A percentile compares a stretch with the other conserved stretches of the same genome.
Conservation (phyloP, 2,113 vertebrate genomes). For the Oriolus oriolus region DNA sequence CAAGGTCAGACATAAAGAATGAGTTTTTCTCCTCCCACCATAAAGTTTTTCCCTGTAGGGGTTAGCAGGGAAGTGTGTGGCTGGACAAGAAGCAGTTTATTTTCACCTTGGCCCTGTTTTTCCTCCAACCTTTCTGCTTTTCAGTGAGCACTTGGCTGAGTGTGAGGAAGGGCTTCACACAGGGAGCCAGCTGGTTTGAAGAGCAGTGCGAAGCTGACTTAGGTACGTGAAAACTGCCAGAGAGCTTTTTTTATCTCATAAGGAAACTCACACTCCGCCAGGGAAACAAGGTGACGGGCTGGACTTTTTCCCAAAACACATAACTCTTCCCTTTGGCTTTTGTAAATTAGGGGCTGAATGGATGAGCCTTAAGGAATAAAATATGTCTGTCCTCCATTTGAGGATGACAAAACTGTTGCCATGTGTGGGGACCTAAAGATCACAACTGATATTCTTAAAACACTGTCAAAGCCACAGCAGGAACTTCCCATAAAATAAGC, state of each 20-base stretch:
- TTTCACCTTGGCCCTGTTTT: neutral
- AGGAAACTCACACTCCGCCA: neutral
- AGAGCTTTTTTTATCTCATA: neutral
- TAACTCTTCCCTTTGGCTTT: neutral
- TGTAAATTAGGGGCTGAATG: neutral
- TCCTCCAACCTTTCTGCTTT: neutral
- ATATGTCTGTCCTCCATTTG: neutral
- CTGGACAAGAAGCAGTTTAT: neutral
- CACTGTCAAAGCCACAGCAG: neutral
- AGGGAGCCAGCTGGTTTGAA: neutral
- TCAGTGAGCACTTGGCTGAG: neutral
- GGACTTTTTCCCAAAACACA: neutral
- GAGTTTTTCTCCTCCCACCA: neutral
- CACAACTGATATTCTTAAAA: neutral
- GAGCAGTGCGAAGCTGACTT: neutral
- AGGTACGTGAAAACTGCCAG: fast-evolving
- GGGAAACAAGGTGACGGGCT: neutral
- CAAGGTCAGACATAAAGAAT: neutral
- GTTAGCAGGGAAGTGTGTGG: neutral
- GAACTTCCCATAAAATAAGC: neutral
- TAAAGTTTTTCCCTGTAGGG: neutral
- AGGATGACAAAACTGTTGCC: neutral
- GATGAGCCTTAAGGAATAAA: neutral
- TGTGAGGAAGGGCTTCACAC: neutral
- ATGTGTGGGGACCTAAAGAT: neutral